Conservation (phyloP, 2,888 invertebrate genomes). For the Xylota sylvarum region DNA sequence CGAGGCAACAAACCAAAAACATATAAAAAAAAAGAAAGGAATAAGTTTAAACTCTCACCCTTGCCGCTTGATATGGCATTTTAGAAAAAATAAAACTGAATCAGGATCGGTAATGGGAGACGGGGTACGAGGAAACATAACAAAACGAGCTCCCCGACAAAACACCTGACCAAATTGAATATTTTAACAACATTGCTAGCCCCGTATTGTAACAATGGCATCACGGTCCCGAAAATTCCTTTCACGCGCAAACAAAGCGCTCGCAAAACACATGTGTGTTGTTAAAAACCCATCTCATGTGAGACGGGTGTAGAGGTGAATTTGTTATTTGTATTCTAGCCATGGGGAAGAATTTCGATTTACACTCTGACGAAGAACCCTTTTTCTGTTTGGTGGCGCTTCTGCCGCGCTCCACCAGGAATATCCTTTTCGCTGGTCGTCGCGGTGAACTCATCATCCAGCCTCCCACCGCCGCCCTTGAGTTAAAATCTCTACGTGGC, state of each 20-base stretch:
- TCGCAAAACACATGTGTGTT: constrained; percentile 68
- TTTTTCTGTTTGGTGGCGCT: constrained; percentile 34
- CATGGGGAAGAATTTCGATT: constrained; percentile 75
- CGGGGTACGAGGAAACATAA: no score
- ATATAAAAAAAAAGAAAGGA: constrained; percentile 18
- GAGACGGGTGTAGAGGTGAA: constrained; percentile 46
- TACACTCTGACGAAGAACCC: constrained; percentile 46
- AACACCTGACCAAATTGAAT: constrained; percentile 77
- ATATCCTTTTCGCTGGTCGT: constrained; percentile 70
- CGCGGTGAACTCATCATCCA: constrained; percentile 66
- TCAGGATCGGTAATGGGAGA: background rate
- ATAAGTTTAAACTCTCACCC: constrained; percentile 15
- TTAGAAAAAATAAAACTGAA: constrained; percentile 21
- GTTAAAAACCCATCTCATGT: constrained; percentile 57
- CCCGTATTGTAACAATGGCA: constrained; percentile 46
- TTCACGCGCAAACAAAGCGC: constrained; percentile 76
- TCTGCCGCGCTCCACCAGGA: constrained; percentile 33
- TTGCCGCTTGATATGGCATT: constrained; percentile 12
- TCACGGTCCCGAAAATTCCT: constrained; percentile 68
- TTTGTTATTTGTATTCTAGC: constrained; percentile 74
- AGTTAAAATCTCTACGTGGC: constrained; percentile 52
- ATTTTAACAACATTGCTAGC: constrained; percentile 68
- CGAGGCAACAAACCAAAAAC: constrained; percentile 2
- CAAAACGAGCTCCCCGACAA: constrained; percentile 36
- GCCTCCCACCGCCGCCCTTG: constrained; percentile 7